These are phyloP conservation scores for Geophilus truncorum DNA, from an alignment of 2,888 invertebrate species.

Conservation along the genomic window DNA sequence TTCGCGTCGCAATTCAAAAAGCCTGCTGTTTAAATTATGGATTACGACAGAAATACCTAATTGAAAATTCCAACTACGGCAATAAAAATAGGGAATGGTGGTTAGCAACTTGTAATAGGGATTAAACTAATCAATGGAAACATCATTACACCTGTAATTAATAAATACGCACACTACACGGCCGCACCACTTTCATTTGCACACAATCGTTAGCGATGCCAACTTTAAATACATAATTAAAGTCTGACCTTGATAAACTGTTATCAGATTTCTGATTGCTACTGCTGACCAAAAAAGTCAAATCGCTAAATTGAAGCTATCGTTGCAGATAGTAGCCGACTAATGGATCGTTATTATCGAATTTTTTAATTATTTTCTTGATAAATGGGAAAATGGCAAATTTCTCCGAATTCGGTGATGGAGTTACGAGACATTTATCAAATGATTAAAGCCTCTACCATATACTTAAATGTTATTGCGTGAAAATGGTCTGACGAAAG, in stretches of 20 bases:
- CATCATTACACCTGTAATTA: slow-evolving; percentile 27
- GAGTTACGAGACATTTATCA: too few species aligned
- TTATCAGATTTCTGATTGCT: not conserved
- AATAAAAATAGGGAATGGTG: not conserved
- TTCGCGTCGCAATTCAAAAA: not conserved
- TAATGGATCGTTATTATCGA: too few species aligned
- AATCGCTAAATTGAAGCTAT: too few species aligned
- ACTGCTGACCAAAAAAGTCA: too few species aligned
- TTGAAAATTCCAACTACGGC: not conserved
- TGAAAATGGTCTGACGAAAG: too few species aligned
- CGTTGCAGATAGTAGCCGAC: too few species aligned
- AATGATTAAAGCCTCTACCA: too few species aligned
- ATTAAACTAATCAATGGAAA: slow-evolving; percentile 21
- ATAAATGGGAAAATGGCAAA: too few species aligned
- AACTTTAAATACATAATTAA: slow-evolving; percentile 11
- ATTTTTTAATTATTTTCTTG: too few species aligned
- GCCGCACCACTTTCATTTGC: slow-evolving; percentile 13
- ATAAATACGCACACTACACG: not conserved
- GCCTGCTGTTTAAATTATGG: not conserved
- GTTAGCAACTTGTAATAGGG: slow-evolving; percentile 10
- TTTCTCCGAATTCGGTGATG: too few species aligned
- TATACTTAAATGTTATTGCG: too few species aligned
- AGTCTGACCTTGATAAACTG: not conserved
- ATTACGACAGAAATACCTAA: not conserved
- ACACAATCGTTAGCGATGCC: not conserved